Evolutionary conservation across 2,888 invertebrate genomes (phyloP), one percentile per base, ranked within the genome.

Genomic region (Proisotoma minuta): DNA sequence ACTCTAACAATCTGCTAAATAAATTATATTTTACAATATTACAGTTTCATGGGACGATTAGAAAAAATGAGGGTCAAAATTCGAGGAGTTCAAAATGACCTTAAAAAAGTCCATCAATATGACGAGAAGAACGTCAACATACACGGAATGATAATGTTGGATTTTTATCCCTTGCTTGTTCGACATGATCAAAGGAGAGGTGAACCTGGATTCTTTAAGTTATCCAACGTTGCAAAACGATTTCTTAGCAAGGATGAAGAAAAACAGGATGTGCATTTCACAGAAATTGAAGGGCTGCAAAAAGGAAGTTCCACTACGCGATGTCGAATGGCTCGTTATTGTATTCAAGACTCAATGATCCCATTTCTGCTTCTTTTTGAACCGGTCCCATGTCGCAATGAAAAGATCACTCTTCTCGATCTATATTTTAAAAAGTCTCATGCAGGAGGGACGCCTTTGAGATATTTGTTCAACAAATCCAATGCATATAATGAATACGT

Each of bases 61-160:
- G 56, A 63, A 20, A 64, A 62, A 34, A 39, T 59, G 5, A 49
- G 49, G 20, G 22, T 58, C 1, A 34, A 47, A 12, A 27, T 59
- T n/a, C 66, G 71, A 10, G 27, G 26, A 18, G 56, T 68, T 4
- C 15, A 54, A 2, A 63, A 63, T 39, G 50, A 47, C 5, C 24
- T 34, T 4, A 72, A 72, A 53, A 52, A 58, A 48, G 58, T 62
- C 29, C 50, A 59, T 20, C 8, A 20, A 3, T 64, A 47, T 34
- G 65, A 68, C 28, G 56, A 62, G 2, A 58, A 60, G 3, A 54
- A 59, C 15, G 20, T 65, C 1, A 59, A 59, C 43, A 24, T 68
- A 1, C 62, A 62, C 22, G 71, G 71, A 1, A 57, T 69, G 26
- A 34, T 72, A 15, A 52, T 68, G 2, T 60, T 72, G 49, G 71